Percentiles rank a stretch among this genome's conserved stretches.
Evolutionary conservation across 2,888 invertebrate genomes (phyloP).

Genomic region (Coelinius sp.): DNA sequence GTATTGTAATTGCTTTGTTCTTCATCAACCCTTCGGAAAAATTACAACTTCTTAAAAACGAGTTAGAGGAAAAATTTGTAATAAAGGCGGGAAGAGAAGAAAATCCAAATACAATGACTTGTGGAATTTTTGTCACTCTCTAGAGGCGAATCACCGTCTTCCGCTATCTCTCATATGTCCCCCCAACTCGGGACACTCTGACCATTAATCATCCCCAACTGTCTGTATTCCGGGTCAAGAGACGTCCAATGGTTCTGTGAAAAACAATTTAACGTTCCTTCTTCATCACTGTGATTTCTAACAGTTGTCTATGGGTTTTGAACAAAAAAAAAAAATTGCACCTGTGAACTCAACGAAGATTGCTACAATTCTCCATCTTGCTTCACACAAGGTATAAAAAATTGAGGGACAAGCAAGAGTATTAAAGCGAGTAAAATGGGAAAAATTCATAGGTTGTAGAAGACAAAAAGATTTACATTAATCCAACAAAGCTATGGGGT

Average conservation of each 20-base stretch:
- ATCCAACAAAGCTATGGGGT: constrained; percentile 45
- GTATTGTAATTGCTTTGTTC: constrained; percentile 4
- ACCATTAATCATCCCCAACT: constrained; percentile 32
- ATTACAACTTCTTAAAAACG: too few species aligned
- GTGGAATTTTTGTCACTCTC: neutral
- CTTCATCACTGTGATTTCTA: constrained; percentile 11
- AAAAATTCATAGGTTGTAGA: neutral
- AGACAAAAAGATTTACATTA: constrained; percentile 38
- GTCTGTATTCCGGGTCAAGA: constrained; percentile 14
- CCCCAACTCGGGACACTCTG: neutral
- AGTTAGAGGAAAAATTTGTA: too few species aligned
- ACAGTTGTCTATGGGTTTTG: constrained; percentile 3
- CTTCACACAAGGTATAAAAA: neutral
- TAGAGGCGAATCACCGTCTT: constrained; percentile 26
- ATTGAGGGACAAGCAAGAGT: constrained; percentile 1
- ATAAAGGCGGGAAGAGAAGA: too few species aligned
- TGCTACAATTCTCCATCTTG: constrained; percentile 18
- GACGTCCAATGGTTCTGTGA: constrained; percentile 12
- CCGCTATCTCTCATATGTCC: neutral
- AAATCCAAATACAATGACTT: constrained; percentile 9
- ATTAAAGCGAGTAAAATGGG: neutral
- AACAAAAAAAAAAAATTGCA: constrained; percentile 11
- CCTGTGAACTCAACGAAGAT: constrained; percentile 3
- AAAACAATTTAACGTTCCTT: constrained; percentile 29
- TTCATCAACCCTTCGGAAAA: too few species aligned